phyloP scores from a whole-genome alignment of 2,797 vertebrate species.

The Valencia hispanica region DNA sequence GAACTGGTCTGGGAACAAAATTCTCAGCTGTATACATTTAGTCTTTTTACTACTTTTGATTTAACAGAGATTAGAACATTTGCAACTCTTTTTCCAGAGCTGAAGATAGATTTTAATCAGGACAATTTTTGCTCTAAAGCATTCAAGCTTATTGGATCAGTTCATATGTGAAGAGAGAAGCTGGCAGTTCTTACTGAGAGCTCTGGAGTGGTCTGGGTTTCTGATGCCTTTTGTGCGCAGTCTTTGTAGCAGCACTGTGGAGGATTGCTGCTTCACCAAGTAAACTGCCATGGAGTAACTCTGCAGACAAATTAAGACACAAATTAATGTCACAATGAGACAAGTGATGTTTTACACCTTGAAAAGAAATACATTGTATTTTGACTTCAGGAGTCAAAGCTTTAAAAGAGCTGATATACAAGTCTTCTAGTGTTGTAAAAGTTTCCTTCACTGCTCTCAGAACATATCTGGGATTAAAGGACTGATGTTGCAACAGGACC shows the following conservation, averaged over 20 bases:
- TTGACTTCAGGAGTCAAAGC: not conserved
- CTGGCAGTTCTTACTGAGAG: conserved; percentile 85
- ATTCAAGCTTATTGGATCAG: not conserved
- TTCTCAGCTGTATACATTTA: not conserved
- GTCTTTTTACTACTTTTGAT: not conserved
- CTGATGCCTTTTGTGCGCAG: conserved; percentile 97
- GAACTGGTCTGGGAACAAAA: not conserved
- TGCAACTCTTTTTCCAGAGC: not conserved
- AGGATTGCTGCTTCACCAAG: conserved; percentile 97
- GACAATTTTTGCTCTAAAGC: not conserved
- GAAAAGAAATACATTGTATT: not conserved
- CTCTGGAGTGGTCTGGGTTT: conserved; percentile 98
- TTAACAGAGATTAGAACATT: not conserved
- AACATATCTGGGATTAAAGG: too few relatives aligned
- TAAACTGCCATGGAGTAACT: conserved; percentile 99
- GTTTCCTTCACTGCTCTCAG: too few relatives aligned
- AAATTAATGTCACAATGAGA: not conserved
- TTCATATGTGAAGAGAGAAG: not conserved
- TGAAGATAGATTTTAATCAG: not conserved
- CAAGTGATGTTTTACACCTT: not conserved
- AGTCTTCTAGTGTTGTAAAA: not conserved
- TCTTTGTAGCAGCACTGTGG: conserved; percentile 93
- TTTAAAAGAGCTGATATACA: not conserved
- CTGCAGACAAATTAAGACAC: conserved; percentile 72
- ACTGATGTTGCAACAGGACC: too few relatives aligned